Evolutionary conservation across 2,797 vertebrate species (phyloP), one percentile per base, ranked within the genome.

Genomic region (Neoniphon sammara): DNA sequence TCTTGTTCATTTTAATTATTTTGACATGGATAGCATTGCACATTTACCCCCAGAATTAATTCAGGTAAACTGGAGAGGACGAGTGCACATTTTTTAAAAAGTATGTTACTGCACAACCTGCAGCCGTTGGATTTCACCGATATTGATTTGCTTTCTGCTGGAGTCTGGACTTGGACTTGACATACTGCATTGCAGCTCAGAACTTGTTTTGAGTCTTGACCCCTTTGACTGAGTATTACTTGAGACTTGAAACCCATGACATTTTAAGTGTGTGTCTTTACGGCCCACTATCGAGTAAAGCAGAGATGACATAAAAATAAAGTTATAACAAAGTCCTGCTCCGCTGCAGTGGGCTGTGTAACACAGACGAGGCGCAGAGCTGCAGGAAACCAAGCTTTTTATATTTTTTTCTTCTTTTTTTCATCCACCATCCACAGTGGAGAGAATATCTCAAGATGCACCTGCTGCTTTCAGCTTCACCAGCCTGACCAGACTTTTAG

Each of bases 91-190:
- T 17, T 47, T 17, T n/a, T 42, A 56, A n/a, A 54, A 46, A 21
- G 3, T 7, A 18, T 75, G 57, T 70, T 8, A 6, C 31, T 30
- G 66, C 56, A 67, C 20, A 49, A 73, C 20, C 73, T 77, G 53
- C 15, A 67, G 20, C 67, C 10, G 47, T 36, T 66, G 68, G n/a
- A 39, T 70, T 47, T 73, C 21, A 8, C 8, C 30, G 65, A 5
- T 59, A 67, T 76, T 57, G 60, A 70, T 72, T 69, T 54, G 18
- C 78, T 55, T 52, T 81, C 52, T 57, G 71, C 67, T 0, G 55
- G 17, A 23, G 71, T 70, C 73, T 44, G 3, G 10, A 18, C 9
- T n/a, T 39, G 9, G 50, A 31, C 47, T 36, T 56, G 61, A 27
- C 5, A 14, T 17, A 17, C 46, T 2, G 52, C 31, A 36, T 47